Evolutionary conservation across 2,888 invertebrate species (phyloP).

Genomic region (Chorisops tibialis): DNA sequence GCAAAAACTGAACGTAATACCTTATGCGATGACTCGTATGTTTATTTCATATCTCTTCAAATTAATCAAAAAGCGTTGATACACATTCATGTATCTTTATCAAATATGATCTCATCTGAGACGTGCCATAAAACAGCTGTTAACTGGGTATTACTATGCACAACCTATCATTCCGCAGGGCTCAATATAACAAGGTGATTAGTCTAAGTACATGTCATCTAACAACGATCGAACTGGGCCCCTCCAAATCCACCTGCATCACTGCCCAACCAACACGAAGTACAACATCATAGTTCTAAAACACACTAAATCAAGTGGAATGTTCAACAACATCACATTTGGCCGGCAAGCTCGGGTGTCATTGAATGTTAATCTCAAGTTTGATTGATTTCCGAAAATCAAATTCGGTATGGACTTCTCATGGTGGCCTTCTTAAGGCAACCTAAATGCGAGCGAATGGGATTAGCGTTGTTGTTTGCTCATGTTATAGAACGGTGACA

Average conservation of each 20-base stretch:
- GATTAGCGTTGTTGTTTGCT: slow-evolving; percentile 25
- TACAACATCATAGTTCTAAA: background rate
- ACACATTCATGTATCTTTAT: too few relatives aligned
- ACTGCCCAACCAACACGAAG: slow-evolving; percentile 7
- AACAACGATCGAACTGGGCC: slow-evolving; percentile 20
- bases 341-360: slow-evolving; percentile 9
- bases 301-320: slow-evolving; percentile 20
- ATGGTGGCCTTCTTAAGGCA: slow-evolving; percentile 18
- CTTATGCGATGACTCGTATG: too few relatives aligned
- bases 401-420: slow-evolving; percentile 26
- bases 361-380: slow-evolving; percentile 20
- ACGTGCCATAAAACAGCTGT: too few relatives aligned
- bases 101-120: too few relatives aligned
- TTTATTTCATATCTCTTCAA: too few relatives aligned
- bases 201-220: slow-evolving; percentile 26
- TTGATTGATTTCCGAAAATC: slow-evolving; percentile 23
- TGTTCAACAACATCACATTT: slow-evolving; percentile 17
- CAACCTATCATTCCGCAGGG: slow-evolving; percentile 8
- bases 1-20: too few relatives aligned
- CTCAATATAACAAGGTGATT: slow-evolving; percentile 22
- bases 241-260: slow-evolving; percentile 7
- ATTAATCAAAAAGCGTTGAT: too few relatives aligned
- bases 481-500: slow-evolving; percentile 21
- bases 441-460: slow-evolving; percentile 15
- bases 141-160: too few relatives aligned